Percentiles rank a stretch among this genome's conserved stretches.
phyloP scores from a whole-genome alignment of 2,113 vertebrate genomes.

The Sorex araneus region DNA sequence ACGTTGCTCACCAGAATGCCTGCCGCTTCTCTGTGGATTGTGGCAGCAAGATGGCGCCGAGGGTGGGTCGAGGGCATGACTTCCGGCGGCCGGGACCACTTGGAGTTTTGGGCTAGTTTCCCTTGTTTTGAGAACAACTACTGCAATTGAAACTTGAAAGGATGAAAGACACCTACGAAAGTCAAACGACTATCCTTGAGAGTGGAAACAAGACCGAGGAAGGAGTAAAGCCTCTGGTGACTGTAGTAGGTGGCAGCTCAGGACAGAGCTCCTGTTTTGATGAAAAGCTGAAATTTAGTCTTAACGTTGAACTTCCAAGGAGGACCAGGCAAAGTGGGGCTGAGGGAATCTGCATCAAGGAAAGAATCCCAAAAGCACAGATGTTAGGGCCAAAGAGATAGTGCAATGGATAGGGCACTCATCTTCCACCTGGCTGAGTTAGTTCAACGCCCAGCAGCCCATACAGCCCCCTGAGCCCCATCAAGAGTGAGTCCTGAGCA shows the following conservation, averaged over 20 bases:
- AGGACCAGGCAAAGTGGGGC: background rate
- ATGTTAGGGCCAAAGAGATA: too few species aligned
- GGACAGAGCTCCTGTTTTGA: slow-evolving; percentile 13
- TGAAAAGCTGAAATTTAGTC: slow-evolving; percentile 58
- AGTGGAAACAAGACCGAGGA: background rate
- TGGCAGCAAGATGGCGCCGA: too few species aligned
- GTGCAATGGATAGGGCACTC: too few species aligned
- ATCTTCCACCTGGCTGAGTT: too few species aligned
- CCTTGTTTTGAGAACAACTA: slow-evolving; percentile 49
- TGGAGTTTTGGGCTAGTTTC: too few species aligned
- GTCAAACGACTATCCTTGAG: slow-evolving; percentile 43
- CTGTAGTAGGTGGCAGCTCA: background rate
- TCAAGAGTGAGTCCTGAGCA: too few species aligned
- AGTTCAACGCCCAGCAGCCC: too few species aligned
- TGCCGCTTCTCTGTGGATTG: too few species aligned
- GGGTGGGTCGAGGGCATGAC: too few species aligned
- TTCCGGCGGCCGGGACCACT: too few species aligned
- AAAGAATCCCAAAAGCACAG: background rate
- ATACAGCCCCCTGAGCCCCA: too few species aligned
- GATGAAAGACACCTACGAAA: slow-evolving; percentile 39
- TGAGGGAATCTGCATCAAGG: background rate
- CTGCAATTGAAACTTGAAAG: slow-evolving; percentile 12
- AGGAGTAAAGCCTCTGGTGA: background rate
- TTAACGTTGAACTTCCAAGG: slow-evolving; percentile 4
- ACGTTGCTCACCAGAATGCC: too few species aligned